These are phyloP conservation scores for Tarsius wallacei DNA, from an alignment of 2,797 vertebrate genomes.

Conservation along the genomic window DNA sequence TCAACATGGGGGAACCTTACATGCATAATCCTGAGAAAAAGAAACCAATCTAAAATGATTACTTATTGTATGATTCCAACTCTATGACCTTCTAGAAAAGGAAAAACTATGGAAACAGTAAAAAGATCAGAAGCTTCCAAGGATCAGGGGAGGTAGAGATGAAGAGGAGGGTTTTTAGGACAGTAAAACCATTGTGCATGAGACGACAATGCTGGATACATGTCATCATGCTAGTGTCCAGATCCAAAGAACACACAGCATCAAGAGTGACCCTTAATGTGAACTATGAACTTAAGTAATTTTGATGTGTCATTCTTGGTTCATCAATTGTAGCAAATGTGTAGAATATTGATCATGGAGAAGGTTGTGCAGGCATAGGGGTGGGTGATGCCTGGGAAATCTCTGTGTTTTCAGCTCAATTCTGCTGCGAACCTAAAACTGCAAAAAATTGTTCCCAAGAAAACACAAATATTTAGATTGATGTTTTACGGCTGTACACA, in stretches of 20 bases:
- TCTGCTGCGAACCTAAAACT: not conserved
- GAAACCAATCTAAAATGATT: not conserved
- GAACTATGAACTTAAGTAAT: not conserved
- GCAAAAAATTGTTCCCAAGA: not conserved
- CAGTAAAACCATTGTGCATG: not conserved
- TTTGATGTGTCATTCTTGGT: not conserved
- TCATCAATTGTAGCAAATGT: not conserved
- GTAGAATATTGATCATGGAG: not conserved
- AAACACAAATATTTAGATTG: not conserved
- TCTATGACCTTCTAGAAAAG: not conserved
- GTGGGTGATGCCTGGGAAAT: not conserved
- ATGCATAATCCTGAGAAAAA: not conserved
- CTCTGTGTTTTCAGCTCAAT: not conserved
- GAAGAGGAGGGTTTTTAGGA: not conserved
- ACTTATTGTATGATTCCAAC: not conserved
- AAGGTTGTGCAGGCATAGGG: too few relatives aligned
- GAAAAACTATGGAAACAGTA: not conserved
- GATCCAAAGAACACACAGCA: not conserved
- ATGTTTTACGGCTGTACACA: not conserved
- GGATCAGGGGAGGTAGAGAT: not conserved
- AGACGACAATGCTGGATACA: not conserved
- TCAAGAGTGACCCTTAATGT: not conserved
- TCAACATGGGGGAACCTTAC: too few relatives aligned
- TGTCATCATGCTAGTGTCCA: not conserved
- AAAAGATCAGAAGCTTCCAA: not conserved